Evolutionary conservation across 1,140 invertebrate species (phyloP).

Genomic region (Maniola jurtina): DNA sequence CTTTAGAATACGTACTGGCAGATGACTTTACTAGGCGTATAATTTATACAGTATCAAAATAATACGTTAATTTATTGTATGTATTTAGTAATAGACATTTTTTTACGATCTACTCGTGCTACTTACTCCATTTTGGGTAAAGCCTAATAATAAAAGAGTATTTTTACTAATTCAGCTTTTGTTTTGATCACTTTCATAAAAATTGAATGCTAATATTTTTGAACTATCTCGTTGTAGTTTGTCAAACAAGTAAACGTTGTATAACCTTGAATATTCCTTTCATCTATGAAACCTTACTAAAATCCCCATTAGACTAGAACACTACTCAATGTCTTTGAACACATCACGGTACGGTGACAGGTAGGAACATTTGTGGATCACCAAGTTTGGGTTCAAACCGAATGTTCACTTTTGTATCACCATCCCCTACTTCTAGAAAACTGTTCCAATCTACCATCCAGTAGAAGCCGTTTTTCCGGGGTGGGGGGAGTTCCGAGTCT

Average conservation of each 20-base stretch:
- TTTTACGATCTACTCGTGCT: too few relatives aligned
- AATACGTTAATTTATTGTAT: too few relatives aligned
- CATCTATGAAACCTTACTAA: slow-evolving; percentile 4
- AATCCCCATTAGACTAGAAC: slow-evolving; percentile 59
- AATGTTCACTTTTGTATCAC: slow-evolving; percentile 86
- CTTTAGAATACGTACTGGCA: too few relatives aligned
- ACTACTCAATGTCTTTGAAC: slow-evolving; percentile 35
- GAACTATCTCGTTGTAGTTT: too few relatives aligned
- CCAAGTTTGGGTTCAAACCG: slow-evolving; percentile 89
- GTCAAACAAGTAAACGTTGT: not conserved
- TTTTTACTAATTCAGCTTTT: too few relatives aligned
- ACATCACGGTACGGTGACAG: slow-evolving; percentile 82
- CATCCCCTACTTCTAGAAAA: slow-evolving; percentile 90
- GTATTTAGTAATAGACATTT: too few relatives aligned
- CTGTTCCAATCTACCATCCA: slow-evolving; percentile 92
- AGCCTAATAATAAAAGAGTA: too few relatives aligned
- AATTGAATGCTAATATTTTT: too few relatives aligned
- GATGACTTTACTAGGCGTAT: too few relatives aligned
- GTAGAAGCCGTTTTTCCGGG: slow-evolving; percentile 87
- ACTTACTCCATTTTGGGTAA: too few relatives aligned
- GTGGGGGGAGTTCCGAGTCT: slow-evolving; percentile 81
- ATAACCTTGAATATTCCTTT: not conserved
- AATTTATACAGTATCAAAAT: too few relatives aligned
- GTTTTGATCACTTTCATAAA: too few relatives aligned
- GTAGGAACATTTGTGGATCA: slow-evolving; percentile 86